Evolutionary conservation across 92 coral and sea anemone genomes (phyloP), one percentile per base, ranked within the genome.

Genomic region (Heteractis magnifica): DNA sequence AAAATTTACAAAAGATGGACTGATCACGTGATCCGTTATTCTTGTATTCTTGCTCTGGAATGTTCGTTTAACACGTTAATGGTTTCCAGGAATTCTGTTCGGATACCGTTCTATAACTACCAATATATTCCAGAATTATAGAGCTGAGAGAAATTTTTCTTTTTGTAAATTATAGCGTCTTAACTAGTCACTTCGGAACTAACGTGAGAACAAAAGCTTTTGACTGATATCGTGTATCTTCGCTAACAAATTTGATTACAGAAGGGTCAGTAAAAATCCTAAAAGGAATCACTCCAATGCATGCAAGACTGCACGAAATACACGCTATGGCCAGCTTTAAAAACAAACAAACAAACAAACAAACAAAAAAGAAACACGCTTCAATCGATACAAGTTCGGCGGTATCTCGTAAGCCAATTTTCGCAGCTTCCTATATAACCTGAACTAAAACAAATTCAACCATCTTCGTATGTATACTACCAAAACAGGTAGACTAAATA

Each of bases 241-340:
- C 62, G 16, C 62, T 12, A 5, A 12, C 1, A 5, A 4, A 56
- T 4, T 56, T 56, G 4, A 56, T 56, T 5, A 56, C 62, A 56
- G 62, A 58, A 58, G 16, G 64, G 64, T 58, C 16, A 58, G 64
- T 58, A 58, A 58, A 34, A 34, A 34, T 34, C 3, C 64, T 58
- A 15, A 12, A 12, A 56, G 62, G 6, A 13, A 58, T 58, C 64
- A 58, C n/a, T 19, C 71, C 10, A 23, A 20, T 0, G n/a, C 71
- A 64, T 64, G 71, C 71, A 64, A 64, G n/a, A n/a, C 71, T 64
- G 71, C 71, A 64, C 71, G 71, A 64, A 64, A 18, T 5, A 62
- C 26, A 62, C 23, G 23, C 8, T 18, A 16, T 16, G 23, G 34
- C 12, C 9, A 53, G 56, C 9, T 6, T 53, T 0, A 26, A 26